Evolutionary conservation across 2,888 invertebrate species (phyloP).

Genomic region (Cheilosia soror): DNA sequence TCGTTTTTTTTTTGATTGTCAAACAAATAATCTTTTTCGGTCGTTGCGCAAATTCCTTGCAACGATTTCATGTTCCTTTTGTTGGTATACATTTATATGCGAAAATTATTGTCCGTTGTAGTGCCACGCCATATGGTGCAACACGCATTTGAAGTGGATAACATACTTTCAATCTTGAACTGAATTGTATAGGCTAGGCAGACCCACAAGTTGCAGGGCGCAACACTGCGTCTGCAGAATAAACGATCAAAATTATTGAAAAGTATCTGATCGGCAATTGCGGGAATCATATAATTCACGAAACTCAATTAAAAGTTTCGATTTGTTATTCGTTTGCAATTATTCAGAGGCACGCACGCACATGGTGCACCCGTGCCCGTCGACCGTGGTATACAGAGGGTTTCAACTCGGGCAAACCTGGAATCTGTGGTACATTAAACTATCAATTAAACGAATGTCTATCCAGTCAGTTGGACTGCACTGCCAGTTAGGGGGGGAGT

Average conservation of each 20-base stretch:
- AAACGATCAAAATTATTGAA: conserved; percentile 60
- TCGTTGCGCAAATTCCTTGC: conserved; percentile 67
- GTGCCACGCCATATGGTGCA: conserved; percentile 68
- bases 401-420: conserved; percentile 22
- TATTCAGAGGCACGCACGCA: conserved; percentile 74
- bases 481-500: conserved; percentile 54
- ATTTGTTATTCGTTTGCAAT: conserved; percentile 74
- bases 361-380: conserved; percentile 36
- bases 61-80: conserved; percentile 52
- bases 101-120: conserved; percentile 3
- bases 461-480: conserved; percentile 52
- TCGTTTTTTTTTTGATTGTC: conserved; percentile 40
- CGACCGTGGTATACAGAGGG: not conserved
- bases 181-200: conserved; percentile 22
- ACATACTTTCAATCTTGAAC: conserved; percentile 69
- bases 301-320: conserved; percentile 76
- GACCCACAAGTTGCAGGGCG: conserved; percentile 18
- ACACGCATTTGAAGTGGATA: conserved; percentile 75
- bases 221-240: conserved; percentile 7
- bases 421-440: conserved; percentile 70
- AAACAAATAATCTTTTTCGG: conserved; percentile 71
- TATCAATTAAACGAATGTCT: conserved; percentile 74
- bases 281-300: conserved; percentile 74
- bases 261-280: conserved; percentile 72
- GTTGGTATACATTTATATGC: conserved; percentile 37